A percentile compares a stretch with the other conserved stretches of the same genome.
Conservation (phyloP, 2,113 vertebrate genomes). For the Trogon melanurus region DNA sequence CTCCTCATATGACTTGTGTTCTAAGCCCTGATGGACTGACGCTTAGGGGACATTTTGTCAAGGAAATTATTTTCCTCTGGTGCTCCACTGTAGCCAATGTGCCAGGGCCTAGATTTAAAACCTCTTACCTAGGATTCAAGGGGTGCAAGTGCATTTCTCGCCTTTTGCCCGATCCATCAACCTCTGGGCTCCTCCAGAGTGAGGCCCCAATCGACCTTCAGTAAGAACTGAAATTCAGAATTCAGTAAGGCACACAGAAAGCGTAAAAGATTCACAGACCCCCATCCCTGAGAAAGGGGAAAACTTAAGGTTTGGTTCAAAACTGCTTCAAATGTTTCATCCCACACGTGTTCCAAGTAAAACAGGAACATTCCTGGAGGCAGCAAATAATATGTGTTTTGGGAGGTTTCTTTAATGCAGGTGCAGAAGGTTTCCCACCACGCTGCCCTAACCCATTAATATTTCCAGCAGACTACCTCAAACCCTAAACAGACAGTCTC, state of each 20-base stretch:
- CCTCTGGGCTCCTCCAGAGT: background rate
- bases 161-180: background rate
- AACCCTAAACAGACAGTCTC: background rate
- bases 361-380: background rate
- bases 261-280: background rate
- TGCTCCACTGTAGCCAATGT: background rate
- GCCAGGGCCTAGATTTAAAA: background rate
- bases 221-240: background rate
- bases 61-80: background rate
- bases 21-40: background rate
- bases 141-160: background rate
- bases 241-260: background rate
- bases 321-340: background rate
- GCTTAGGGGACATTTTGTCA: background rate
- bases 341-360: background rate
- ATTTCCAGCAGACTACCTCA: background rate
- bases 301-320: background rate
- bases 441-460: background rate
- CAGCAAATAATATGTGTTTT: background rate
- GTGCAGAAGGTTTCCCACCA: background rate
- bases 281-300: background rate
- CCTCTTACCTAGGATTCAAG: background rate
- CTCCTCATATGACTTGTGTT: no score
- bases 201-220: background rate
- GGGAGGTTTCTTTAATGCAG: background rate